These are phyloP conservation scores for Temnothorax longispinosus DNA, from an alignment of 1,140 invertebrate genomes.

Conservation along the genomic window DNA sequence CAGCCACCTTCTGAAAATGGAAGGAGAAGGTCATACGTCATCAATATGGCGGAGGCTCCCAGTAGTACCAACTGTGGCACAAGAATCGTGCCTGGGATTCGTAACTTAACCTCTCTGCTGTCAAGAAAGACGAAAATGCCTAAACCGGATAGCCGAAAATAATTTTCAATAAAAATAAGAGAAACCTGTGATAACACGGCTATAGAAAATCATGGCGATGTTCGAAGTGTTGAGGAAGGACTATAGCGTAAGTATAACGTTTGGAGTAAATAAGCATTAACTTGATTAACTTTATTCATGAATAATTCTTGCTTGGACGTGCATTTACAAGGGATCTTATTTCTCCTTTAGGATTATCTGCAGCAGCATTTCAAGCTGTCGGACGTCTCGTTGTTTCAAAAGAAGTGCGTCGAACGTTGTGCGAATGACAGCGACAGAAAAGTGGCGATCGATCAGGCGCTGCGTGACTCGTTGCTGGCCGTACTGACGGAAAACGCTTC, in stretches of 20 bases:
- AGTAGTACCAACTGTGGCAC: no score
- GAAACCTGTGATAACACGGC: neutral
- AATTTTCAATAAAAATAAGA: conserved; percentile 11
- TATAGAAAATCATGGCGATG: conserved; percentile 68
- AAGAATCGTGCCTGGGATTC: no score
- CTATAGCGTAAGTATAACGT: conserved; percentile 76
- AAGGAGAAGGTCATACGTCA: no score
- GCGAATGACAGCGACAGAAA: conserved; percentile 91
- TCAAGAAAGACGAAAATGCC: neutral
- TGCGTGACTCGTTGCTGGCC: conserved; percentile 90
- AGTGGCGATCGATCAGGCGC: conserved; percentile 92
- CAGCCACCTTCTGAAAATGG: no score
- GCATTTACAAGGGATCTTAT: neutral
- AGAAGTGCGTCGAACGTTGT: conserved; percentile 78
- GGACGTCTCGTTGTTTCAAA: conserved; percentile 80
- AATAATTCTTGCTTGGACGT: neutral
- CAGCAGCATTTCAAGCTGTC: conserved; percentile 76
- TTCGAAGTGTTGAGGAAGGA: conserved; percentile 79
- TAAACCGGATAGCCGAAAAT: neutral
- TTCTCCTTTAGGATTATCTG: conserved; percentile 75
- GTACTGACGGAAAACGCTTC: conserved; percentile 85
- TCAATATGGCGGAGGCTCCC: no score
- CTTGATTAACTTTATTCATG: neutral
- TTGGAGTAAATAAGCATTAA: neutral
- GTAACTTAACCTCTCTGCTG: neutral